Percentiles rank a stretch among this genome's conserved stretches.
These are phyloP conservation scores for Peribatodes rhomboidaria DNA, from an alignment of 2,888 invertebrate species.

Conservation along the genomic window DNA sequence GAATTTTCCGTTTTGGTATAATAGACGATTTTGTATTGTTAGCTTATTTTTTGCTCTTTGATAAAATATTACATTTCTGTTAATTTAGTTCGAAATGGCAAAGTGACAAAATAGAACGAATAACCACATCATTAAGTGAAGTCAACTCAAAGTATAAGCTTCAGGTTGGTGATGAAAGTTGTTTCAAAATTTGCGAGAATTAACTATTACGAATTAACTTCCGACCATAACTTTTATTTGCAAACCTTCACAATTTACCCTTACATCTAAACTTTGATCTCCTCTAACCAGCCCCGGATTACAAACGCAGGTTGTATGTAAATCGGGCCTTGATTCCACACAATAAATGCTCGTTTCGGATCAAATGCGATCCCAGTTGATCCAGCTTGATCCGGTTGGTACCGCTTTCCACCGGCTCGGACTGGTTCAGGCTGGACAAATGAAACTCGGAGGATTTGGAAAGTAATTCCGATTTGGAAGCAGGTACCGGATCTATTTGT, in stretches of 20 bases:
- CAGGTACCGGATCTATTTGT: constrained; percentile 36
- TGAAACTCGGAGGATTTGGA: constrained; percentile 41
- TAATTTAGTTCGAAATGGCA: too few relatives aligned
- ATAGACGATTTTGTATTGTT: too few relatives aligned
- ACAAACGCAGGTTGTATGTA: constrained; percentile 42
- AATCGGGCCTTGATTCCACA: constrained; percentile 42
- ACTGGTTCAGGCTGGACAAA: constrained; percentile 37
- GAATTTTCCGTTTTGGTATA: too few relatives aligned
- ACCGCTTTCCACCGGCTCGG: constrained; percentile 31
- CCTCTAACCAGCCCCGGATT: constrained; percentile 35
- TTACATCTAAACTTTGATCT: constrained; percentile 39
- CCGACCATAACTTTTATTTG: constrained; percentile 3
- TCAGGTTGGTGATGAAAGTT: too few relatives aligned
- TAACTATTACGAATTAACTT: constrained; percentile 18
- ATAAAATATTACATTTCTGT: too few relatives aligned
- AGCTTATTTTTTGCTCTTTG: too few relatives aligned
- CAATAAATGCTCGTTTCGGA: constrained; percentile 42
- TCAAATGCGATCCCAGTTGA: constrained; percentile 32
- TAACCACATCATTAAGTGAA: too few relatives aligned
- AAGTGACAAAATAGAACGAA: too few relatives aligned
- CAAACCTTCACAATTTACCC: constrained; percentile 11
- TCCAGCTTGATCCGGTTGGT: constrained; percentile 33
- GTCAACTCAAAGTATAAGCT: neutral
- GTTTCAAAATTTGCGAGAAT: neutral
- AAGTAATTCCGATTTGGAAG: constrained; percentile 45